Conservation (phyloP, 1,140 invertebrate genomes). For the Drosophila baimaii region DNA sequence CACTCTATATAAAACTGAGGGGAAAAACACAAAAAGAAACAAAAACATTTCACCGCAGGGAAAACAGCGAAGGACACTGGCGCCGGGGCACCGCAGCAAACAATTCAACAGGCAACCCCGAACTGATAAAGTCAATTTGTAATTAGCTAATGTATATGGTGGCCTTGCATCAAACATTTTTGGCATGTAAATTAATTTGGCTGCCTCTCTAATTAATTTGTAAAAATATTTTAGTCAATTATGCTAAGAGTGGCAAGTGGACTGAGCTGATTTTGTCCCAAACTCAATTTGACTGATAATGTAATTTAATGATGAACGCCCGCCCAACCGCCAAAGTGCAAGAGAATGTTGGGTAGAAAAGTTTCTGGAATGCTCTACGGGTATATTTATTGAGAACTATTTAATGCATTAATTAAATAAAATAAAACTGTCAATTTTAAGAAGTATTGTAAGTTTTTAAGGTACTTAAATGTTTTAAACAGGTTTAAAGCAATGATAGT, state of each 20-base stretch:
- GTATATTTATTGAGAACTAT: no score
- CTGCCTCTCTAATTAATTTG: conserved; percentile 43
- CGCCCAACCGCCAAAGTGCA: conserved; percentile 1
- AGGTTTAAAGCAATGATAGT: no score
- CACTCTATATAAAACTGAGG: background rate
- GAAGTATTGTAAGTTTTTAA: no score
- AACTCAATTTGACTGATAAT: conserved; percentile 63
- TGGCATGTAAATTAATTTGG: conserved; percentile 36
- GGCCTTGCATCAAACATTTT: conserved; percentile 26
- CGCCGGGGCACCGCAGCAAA: conserved; percentile 4
- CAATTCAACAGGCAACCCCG: conserved; percentile 21
- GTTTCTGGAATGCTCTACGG: conserved; percentile 16
- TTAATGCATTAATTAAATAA: background rate
- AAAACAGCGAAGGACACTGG: conserved; percentile 11
- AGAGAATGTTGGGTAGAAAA: conserved; percentile 5
- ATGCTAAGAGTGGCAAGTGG: conserved; percentile 25
- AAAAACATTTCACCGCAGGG: conserved; percentile 12
- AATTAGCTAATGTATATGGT: conserved; percentile 50
- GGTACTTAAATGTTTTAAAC: no score
- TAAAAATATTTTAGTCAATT: conserved; percentile 31
- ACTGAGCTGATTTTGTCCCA: conserved; percentile 21
- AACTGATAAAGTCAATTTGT: conserved; percentile 40
- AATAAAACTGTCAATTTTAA: no score
- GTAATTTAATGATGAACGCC: conserved; percentile 45
- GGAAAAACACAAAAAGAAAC: background rate